Conservation (phyloP, 2,113 vertebrate species). For the Gambusia holbrooki region DNA sequence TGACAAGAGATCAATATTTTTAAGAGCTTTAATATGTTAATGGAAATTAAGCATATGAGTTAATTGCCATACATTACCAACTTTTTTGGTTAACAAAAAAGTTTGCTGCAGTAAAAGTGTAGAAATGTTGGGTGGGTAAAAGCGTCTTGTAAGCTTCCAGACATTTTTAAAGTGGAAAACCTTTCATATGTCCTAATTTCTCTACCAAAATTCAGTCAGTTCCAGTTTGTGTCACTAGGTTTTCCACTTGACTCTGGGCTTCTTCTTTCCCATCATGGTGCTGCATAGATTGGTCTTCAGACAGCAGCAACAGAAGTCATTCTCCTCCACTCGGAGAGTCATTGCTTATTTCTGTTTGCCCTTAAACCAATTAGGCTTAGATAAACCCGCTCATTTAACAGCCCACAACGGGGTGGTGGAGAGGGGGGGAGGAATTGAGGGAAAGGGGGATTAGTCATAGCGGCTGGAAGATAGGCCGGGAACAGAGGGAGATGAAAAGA, state of each 20-base stretch:
- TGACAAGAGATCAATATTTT: background rate
- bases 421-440: constrained; percentile 4
- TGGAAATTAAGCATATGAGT: background rate
- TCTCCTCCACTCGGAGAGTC: constrained; percentile 62
- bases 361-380: constrained; percentile 78
- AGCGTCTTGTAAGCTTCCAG: background rate
- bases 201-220: constrained; percentile 25
- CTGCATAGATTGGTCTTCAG: constrained; percentile 29
- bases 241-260: constrained; percentile 22
- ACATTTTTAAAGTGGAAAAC: background rate
- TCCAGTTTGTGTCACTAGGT: constrained; percentile 47
- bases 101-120: background rate
- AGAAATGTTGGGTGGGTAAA: background rate
- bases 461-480: constrained; percentile 31
- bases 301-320: constrained; percentile 63
- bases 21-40: background rate
- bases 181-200: constrained; percentile 8
- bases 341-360: constrained; percentile 76
- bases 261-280: constrained; percentile 24
- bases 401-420: constrained; percentile 53
- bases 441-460: constrained; percentile 36
- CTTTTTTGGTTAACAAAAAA: background rate
- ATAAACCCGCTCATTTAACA: constrained; percentile 73
- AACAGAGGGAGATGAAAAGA: constrained; percentile 26
- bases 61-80: background rate